Evolutionary conservation across 2,113 vertebrate species (phyloP).

Genomic region (Nothoprocta pentlandii): DNA sequence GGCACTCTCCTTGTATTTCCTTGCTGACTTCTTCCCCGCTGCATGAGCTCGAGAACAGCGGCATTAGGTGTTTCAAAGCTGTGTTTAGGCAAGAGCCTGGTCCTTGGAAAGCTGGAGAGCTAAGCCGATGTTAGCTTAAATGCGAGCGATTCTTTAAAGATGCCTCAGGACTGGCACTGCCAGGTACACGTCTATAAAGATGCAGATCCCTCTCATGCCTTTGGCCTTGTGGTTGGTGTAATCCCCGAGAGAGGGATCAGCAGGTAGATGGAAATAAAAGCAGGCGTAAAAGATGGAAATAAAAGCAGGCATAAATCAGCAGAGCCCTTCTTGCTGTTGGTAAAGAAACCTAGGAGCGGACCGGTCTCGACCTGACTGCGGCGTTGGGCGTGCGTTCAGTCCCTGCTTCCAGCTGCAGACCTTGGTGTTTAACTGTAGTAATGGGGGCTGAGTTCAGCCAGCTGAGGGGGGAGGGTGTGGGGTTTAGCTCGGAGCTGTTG

Average conservation of each 20-base stretch:
- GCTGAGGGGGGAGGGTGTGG: not conserved
- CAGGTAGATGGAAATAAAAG: slow-evolving; percentile 12
- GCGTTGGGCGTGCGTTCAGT: not conserved
- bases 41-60: not conserved
- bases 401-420: not conserved
- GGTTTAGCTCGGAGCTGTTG: not conserved
- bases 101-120: not conserved
- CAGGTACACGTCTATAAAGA: not conserved
- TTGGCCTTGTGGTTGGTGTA: not conserved
- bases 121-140: not conserved
- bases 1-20: not conserved
- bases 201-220: not conserved
- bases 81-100: not conserved
- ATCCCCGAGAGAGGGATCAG: not conserved
- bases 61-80: not conserved
- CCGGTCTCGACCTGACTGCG: slow-evolving; percentile 9
- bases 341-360: not conserved
- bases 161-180: not conserved
- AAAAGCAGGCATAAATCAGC: not conserved
- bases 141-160: not conserved
- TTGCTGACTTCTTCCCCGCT: not conserved
- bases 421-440: slow-evolving; percentile 24
- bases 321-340: not conserved
- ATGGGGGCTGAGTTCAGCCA: not conserved
- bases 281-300: not conserved